phyloP scores from a whole-genome alignment of 2,888 invertebrate genomes.

The Drosophila flavopinicola region DNA sequence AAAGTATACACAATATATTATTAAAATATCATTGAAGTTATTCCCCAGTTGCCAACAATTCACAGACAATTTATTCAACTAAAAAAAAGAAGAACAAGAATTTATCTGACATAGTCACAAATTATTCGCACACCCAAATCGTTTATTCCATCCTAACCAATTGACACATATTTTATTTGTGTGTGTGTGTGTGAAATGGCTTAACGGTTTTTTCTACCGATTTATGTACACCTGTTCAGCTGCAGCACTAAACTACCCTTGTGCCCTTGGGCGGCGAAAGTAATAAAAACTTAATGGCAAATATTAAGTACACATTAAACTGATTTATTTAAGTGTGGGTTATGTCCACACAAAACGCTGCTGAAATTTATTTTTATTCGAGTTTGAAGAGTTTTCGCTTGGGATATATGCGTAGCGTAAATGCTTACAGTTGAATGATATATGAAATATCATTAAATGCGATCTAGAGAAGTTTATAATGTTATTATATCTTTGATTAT shows the following conservation, averaged over 20 bases:
- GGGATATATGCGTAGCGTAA: background rate
- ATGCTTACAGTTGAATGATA: constrained; percentile 1
- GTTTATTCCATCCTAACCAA: constrained; percentile 36
- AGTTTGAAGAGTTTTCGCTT: constrained; percentile 33
- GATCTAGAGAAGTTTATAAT: background rate
- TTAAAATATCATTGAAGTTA: too few species aligned
- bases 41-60: background rate
- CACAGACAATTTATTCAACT: too few species aligned
- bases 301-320: constrained; percentile 74
- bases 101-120: constrained; percentile 9
- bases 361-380: constrained; percentile 53
- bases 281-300: constrained; percentile 75
- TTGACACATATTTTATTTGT: constrained; percentile 49
- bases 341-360: constrained; percentile 15
- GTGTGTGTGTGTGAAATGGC: constrained; percentile 11
- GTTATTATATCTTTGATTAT: too few species aligned
- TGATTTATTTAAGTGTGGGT: constrained; percentile 63
- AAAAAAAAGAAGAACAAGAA: background rate
- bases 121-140: constrained; percentile 23
- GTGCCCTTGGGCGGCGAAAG: constrained; percentile 23
- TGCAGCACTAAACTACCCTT: constrained; percentile 7
- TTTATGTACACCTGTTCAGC: constrained; percentile 53
- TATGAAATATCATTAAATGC: background rate
- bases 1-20: too few species aligned
- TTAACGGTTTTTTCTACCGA: constrained; percentile 30